Evolutionary conservation across 2,797 vertebrate species (phyloP), one percentile per base, ranked within the genome.

Genomic region (Zonotrichia albicollis): DNA sequence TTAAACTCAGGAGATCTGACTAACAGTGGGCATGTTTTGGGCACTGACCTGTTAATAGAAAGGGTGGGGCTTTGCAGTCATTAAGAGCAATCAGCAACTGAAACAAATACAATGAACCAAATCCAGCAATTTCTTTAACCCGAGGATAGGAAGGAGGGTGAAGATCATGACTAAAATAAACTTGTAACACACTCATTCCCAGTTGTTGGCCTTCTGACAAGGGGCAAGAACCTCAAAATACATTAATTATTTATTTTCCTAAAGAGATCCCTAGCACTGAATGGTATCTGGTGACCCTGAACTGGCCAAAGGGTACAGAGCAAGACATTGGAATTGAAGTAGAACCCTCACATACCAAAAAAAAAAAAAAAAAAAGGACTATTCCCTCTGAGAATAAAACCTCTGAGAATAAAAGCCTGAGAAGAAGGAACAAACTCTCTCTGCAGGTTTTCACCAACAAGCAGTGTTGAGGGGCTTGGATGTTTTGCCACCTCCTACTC

Each of bases 41-140:
- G 93, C 91, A 95, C 80, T 96, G 91, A 95, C 73, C 96, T 66
- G 16, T 95, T 94, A 93, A 97, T 32, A 89, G 77, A 91, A 93
- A 86, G 79, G 93, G 83, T 93, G 84, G 84, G 73, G 86, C 76
- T 94, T 85, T 80, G 45, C 80, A 87, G 90, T 83, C 78, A 73
- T 76, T 88, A 73, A 36, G 50, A 78, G 74, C 68, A 84, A 93
- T 77, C 78, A 78, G 67, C 71, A 87, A 53, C 72, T 72, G 90
- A 95, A 97, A 93, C 55, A 93, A 95, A 77, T 25, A 65, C 34
- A 30, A 16, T 0, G 2, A 64, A 77, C 6, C 7, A 58, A 89
- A 77, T 17, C 13, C 38, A 78, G 60, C 46, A 27, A 45, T 84
- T 94, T 78, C 38, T 91, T 79, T 90, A 90, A 85, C 42, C 16